Evolutionary conservation across 2,113 vertebrate genomes (phyloP).

Genomic region (Macaca mulatta): DNA sequence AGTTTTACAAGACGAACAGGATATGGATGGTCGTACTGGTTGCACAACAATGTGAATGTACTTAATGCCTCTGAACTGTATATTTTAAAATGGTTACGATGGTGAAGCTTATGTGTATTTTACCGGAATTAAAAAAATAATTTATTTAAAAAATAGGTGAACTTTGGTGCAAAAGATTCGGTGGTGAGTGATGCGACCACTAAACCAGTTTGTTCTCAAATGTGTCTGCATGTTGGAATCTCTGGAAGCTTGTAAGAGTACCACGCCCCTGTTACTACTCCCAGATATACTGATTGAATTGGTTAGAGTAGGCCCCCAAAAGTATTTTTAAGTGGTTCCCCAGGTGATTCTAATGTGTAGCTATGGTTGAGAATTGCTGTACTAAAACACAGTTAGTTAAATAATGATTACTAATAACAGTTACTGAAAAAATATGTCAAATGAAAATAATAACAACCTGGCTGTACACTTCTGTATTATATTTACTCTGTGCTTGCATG

Average conservation of each 20-base stretch:
- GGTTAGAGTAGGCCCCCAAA: constrained; percentile 32
- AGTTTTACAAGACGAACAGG: neutral
- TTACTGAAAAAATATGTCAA: constrained; percentile 61
- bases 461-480: constrained; percentile 39
- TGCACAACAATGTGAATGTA: rapidly evolving
- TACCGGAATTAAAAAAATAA: neutral
- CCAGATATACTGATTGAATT: constrained; percentile 57
- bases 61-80: neutral
- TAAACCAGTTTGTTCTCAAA: neutral
- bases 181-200: neutral
- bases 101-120: neutral
- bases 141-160: neutral
- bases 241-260: neutral
- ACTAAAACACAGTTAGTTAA: constrained; percentile 68
- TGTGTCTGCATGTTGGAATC: neutral
- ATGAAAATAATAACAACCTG: constrained; percentile 67
- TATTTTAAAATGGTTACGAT: neutral
- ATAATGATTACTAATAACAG: constrained; percentile 68
- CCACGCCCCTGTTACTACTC: neutral
- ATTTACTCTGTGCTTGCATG: constrained; percentile 51
- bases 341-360: constrained; percentile 62
- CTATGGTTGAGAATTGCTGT: constrained; percentile 45
- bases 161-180: neutral
- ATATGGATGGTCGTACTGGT: neutral
- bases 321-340: constrained; percentile 64